These are phyloP conservation scores for Takifugu bimaculatus DNA, from an alignment of 2,113 vertebrate genomes.

Conservation along the genomic window DNA sequence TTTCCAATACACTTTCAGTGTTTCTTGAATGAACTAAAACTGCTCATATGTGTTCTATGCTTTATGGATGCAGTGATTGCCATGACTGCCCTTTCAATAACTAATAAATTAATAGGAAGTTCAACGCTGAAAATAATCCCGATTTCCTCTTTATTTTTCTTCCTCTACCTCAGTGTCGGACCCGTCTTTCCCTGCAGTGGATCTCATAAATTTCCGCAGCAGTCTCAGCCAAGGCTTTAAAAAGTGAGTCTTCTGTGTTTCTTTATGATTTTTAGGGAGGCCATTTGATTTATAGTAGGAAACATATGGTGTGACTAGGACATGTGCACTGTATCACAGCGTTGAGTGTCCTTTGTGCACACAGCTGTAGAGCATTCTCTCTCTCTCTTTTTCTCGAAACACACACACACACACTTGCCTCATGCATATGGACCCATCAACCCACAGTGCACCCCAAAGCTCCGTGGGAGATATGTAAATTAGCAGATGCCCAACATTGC, in stretches of 20 bases:
- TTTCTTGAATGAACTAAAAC: too few species aligned
- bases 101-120: neutral
- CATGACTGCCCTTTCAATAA: too few species aligned
- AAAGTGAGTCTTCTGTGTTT: conserved; percentile 76
- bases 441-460: conserved; percentile 56
- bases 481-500: conserved; percentile 57
- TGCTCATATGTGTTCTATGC: too few species aligned
- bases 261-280: conserved; percentile 48
- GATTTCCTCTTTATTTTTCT: conserved; percentile 5
- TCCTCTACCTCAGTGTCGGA: conserved; percentile 78
- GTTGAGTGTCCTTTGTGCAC: conserved; percentile 21
- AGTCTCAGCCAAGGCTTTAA: conserved; percentile 78
- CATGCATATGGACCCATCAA: conserved; percentile 71
- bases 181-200: conserved; percentile 60
- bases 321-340: conserved; percentile 66
- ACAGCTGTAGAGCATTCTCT: conserved; percentile 51
- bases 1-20: too few species aligned
- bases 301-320: conserved; percentile 56
- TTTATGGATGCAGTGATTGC: too few species aligned
- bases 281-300: conserved; percentile 47
- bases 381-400: conserved; percentile 4
- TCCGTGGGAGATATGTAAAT: conserved; percentile 70
- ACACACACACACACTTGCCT: conserved; percentile 38
- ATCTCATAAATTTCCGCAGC: conserved; percentile 64
- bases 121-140: neutral